Percentiles rank a stretch among this genome's conserved stretches.
Evolutionary conservation across 2,113 vertebrate genomes (phyloP).

Genomic region (Suricata suricatta): DNA sequence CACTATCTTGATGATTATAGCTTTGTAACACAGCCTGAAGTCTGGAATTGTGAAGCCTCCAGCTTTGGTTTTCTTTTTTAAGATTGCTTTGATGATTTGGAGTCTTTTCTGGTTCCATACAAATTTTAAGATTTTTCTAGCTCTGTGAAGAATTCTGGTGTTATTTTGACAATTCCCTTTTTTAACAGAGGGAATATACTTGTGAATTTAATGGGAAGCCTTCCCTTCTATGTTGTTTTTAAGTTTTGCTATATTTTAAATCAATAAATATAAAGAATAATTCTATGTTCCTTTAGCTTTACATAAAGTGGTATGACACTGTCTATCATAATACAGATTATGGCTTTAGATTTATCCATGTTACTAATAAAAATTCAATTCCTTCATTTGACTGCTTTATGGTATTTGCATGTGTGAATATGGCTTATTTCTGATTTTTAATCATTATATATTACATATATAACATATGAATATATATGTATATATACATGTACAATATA

Average conservation of each 20-base stretch:
- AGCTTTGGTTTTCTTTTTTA: too few relatives aligned
- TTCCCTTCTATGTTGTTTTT: neutral
- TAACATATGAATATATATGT: too few relatives aligned
- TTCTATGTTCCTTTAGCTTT: conserved; percentile 4
- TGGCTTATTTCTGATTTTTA: neutral
- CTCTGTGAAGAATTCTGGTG: too few relatives aligned
- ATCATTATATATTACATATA: neutral
- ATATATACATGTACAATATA: too few relatives aligned
- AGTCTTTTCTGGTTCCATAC: too few relatives aligned
- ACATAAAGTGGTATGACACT: neutral
- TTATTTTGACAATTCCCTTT: too few relatives aligned
- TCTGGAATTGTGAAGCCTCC: too few relatives aligned
- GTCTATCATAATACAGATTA: neutral
- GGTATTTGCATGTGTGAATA: neutral
- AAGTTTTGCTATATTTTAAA: neutral
- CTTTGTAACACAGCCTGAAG: too few relatives aligned
- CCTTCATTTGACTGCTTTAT: neutral
- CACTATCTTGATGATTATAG: too few relatives aligned
- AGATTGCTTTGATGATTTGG: too few relatives aligned
- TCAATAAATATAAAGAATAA: neutral
- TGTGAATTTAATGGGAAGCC: neutral
- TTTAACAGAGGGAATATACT: neutral
- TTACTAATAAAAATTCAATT: neutral
- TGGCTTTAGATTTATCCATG: neutral
- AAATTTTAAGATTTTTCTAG: too few relatives aligned